Base-by-base conservation (phyloP, 2,113 vertebrate genomes). In the Origma solitaria region DNA sequence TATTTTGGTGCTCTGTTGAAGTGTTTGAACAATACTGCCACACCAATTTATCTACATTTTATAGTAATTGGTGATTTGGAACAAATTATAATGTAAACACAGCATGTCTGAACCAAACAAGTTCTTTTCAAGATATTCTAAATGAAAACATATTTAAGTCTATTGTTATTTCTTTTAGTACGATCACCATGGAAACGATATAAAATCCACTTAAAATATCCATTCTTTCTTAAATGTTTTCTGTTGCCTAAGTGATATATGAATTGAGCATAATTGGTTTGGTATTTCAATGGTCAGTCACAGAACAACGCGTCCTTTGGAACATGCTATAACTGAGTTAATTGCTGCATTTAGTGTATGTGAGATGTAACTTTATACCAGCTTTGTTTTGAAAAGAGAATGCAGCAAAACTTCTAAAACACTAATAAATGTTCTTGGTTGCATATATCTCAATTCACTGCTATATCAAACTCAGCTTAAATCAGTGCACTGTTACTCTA, bases 181-280 rank as follows among this genome's bases (percentile, higher is more conserved):
- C 5, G 9, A 33, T 97, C 86, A 90, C 95, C 92, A 95, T 86
- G 77, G 96, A 96, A 97, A 97, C 94, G 10, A 15, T 53, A 57
- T 75, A 80, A 95, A 97, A 80, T 69, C 85, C 57, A 64, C 49
- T 96, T 94, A 82, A 94, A 88, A 86, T 47, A 37, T 65, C 85
- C 47, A 37, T 87, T 92, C 65, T 90, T 78, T 83, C 86, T 50
- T 58, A 88, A 94, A 86, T 16, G 24, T 3, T 92, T 94, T 92
- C 31, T 90, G 51, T 42, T 88, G 65, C 53, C 86, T 88, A 85
- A 95, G 86, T 86, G 81, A 73, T 88, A 78, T 38, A 17, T 76
- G 78, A 91, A 89, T 76, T 91, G 70, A 77, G 15, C 38, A 49
- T 77, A 85, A 96, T 76, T 88, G 33, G 31, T 61, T 77, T 91